Evolutionary conservation across 2,113 vertebrate genomes (phyloP).

Genomic region (Trematomus loennbergii): DNA sequence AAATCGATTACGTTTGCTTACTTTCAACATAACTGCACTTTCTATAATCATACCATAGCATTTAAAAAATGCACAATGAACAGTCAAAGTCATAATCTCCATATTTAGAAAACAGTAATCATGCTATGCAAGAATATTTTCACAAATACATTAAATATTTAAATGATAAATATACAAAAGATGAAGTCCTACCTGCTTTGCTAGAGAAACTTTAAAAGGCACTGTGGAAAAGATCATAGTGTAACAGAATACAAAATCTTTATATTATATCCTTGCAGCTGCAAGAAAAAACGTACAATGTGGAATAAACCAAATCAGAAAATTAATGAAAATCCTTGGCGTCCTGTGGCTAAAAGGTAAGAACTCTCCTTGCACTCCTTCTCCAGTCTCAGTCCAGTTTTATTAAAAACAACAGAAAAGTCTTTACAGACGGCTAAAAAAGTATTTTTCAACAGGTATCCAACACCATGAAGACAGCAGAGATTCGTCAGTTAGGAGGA

Average conservation of each 20-base stretch:
- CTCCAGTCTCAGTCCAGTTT: conserved; percentile 36
- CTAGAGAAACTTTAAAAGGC: conserved; percentile 64
- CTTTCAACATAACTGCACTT: background rate
- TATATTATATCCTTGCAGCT: conserved; percentile 22
- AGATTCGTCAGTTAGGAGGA: conserved; percentile 30
- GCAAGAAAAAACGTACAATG: background rate
- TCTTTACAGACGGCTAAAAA: background rate
- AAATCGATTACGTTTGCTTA: background rate
- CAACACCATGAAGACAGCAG: background rate
- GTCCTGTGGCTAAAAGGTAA: conserved; percentile 35
- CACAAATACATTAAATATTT: background rate
- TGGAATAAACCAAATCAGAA: conserved; percentile 11
- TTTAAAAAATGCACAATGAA: background rate
- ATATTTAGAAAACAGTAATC: background rate
- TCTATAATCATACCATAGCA: background rate
- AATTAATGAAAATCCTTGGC: conserved; percentile 29
- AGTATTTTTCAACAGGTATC: conserved; percentile 23
- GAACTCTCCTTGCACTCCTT: conserved; percentile 17
- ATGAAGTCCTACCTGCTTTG: conserved; percentile 72
- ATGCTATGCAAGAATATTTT: background rate
- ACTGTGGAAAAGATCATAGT: conserved; percentile 69
- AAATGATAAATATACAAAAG: conserved; percentile 4
- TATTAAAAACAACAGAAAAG: conserved; percentile 1
- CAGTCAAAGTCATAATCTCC: conserved; percentile 1
- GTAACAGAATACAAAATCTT: conserved; percentile 18